Evolutionary conservation across 2,888 invertebrate species (phyloP).

Genomic region (Carpatolechia fugitivella): DNA sequence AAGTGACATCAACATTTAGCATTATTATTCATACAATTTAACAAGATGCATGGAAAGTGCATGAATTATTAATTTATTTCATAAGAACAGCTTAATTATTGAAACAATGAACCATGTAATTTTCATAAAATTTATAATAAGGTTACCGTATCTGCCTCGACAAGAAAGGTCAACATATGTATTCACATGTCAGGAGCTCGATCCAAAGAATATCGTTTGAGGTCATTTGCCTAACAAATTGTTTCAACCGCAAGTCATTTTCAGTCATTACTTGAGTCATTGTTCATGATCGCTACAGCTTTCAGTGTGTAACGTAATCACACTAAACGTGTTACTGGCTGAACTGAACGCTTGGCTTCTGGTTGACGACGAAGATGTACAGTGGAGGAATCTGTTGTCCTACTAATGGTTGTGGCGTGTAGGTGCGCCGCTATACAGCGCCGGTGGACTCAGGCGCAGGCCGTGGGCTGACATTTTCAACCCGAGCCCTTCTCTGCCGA

Average conservation of each 20-base stretch:
- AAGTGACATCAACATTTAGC: constrained; percentile 17
- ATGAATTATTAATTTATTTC: constrained; percentile 5
- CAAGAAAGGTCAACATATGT: too few relatives aligned
- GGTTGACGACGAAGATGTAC: constrained; percentile 62
- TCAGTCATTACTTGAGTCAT: neutral
- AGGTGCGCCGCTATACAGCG: constrained; percentile 86
- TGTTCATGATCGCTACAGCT: constrained; percentile 20
- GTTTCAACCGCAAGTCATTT: neutral
- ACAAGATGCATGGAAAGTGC: constrained; percentile 1
- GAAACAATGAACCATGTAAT: neutral
- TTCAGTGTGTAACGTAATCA: constrained; percentile 23
- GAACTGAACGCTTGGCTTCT: constrained; percentile 42
- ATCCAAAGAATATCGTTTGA: neutral
- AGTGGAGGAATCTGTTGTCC: constrained; percentile 53
- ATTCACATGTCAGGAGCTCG: too few relatives aligned
- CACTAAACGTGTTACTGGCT: constrained; percentile 20
- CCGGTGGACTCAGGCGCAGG: constrained; percentile 80
- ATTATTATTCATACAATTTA: constrained; percentile 20
- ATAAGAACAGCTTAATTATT: constrained; percentile 4
- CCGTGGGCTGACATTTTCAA: constrained; percentile 86
- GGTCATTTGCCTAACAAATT: neutral
- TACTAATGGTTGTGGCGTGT: constrained; percentile 60
- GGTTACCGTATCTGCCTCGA: too few relatives aligned
- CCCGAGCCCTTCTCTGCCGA: constrained; percentile 87
- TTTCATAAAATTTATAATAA: neutral